Evolutionary conservation across 2,888 invertebrate genomes (phyloP).

Genomic region (Magallana nippona): DNA sequence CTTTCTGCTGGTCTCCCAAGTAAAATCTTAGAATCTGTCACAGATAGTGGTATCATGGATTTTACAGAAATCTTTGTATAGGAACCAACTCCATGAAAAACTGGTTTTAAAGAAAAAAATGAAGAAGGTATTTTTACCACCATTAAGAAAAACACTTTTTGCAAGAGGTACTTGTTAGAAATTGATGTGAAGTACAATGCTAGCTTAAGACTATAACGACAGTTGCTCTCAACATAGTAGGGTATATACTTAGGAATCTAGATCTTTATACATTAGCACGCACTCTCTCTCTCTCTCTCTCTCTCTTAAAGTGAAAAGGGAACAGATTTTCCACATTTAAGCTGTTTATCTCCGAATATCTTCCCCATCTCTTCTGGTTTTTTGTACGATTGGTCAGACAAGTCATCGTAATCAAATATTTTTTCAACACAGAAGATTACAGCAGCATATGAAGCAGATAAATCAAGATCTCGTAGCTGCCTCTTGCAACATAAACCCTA

Average conservation of each 20-base stretch:
- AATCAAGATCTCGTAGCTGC: neutral
- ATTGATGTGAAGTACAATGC: neutral
- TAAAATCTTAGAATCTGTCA: too few relatives aligned
- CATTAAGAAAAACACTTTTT: too few relatives aligned
- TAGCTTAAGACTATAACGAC: neutral
- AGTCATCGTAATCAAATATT: neutral
- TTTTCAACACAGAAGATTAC: conserved; percentile 15
- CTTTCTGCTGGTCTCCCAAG: too few relatives aligned
- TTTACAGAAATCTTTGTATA: too few relatives aligned
- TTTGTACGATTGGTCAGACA: conserved; percentile 26
- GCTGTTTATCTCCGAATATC: neutral
- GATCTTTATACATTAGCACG: neutral
- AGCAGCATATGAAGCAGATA: neutral
- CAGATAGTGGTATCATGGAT: too few relatives aligned
- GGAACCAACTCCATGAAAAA: too few relatives aligned
- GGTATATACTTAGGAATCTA: neutral
- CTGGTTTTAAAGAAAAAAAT: too few relatives aligned
- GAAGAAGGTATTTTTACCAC: too few relatives aligned
- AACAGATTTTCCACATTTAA: neutral
- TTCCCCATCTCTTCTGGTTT: neutral
- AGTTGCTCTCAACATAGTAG: neutral
- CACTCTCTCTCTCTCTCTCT: neutral
- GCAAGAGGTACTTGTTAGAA: neutral
- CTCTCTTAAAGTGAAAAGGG: neutral
- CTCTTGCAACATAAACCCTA: neutral